Percentiles rank a stretch among this genome's conserved stretches.
Conservation (phyloP, 2,888 invertebrate species). For the Ariolimax columbianus region DNA sequence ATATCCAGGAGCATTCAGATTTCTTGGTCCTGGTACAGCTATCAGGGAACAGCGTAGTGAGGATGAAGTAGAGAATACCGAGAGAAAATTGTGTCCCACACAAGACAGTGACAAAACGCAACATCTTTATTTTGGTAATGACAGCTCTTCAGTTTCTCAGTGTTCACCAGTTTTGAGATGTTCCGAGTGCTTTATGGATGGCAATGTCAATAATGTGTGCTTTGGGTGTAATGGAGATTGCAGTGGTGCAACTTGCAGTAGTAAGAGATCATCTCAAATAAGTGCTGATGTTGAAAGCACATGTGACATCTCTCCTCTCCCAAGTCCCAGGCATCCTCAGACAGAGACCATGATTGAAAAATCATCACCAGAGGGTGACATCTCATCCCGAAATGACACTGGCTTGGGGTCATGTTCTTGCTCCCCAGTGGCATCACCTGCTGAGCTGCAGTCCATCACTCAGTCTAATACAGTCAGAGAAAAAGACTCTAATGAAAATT, state of each 20-base stretch:
- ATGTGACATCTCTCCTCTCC: conserved; percentile 65
- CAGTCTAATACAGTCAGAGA: conserved; percentile 58
- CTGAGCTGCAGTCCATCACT: conserved; percentile 34
- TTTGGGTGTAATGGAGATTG: conserved; percentile 76
- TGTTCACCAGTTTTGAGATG: conserved; percentile 16
- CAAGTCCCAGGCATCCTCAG: conserved; percentile 57
- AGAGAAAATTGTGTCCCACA: neutral
- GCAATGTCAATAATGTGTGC: conserved; percentile 76
- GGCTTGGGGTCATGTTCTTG: conserved; percentile 44
- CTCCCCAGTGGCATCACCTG: conserved; percentile 45
- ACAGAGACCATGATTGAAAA: conserved; percentile 49
- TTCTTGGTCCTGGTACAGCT: conserved; percentile 72
- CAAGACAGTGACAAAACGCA: neutral
- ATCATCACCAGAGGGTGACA: conserved; percentile 41
- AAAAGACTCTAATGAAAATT: conserved; percentile 73
- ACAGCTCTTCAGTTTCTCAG: neutral
- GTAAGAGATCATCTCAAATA: conserved; percentile 66
- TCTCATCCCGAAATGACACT: conserved; percentile 24
- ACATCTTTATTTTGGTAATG: neutral
- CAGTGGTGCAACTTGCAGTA: conserved; percentile 73
- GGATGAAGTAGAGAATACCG: conserved; percentile 37
- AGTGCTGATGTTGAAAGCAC: conserved; percentile 73
- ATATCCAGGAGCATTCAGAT: conserved; percentile 65
- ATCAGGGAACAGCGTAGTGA: conserved; percentile 64
- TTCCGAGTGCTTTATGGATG: conserved; percentile 50